phyloP scores from a whole-genome alignment of 2,888 invertebrate genomes.

The Epiblema foenella region DNA sequence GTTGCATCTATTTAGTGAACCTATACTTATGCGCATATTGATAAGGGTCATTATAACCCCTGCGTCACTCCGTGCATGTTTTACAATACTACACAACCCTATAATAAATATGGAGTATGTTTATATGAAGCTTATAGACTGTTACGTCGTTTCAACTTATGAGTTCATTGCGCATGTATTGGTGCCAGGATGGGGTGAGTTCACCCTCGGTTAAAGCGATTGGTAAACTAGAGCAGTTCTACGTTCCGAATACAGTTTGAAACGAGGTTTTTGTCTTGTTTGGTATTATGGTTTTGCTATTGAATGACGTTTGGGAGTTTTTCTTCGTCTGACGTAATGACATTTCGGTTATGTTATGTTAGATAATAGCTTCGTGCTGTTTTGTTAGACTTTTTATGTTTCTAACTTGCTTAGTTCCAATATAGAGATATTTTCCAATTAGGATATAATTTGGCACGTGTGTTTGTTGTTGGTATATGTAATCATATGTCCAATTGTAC shows the following conservation, averaged over 20 bases:
- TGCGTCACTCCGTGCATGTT: conserved; percentile 34
- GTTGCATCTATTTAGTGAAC: conserved; percentile 16
- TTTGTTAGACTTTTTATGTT: conserved; percentile 4
- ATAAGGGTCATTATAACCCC: conserved; percentile 29
- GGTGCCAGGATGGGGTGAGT: conserved; percentile 56
- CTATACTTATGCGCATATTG: conserved; percentile 25
- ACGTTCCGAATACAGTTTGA: conserved; percentile 49
- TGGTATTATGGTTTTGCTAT: conserved; percentile 13
- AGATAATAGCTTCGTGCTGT: conserved; percentile 11
- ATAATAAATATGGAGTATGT: conserved; percentile 5
- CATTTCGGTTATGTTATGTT: conserved; percentile 16
- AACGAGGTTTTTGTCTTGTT: conserved; percentile 25
- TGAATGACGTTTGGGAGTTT: conserved; percentile 3
- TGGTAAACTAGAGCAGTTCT: conserved; percentile 72
- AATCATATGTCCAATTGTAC: too few species aligned
- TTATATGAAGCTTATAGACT: not conserved
- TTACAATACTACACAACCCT: conserved; percentile 23
- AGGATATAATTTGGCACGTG: too few species aligned
- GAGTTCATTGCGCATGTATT: conserved; percentile 59
- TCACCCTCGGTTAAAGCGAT: conserved; percentile 65
- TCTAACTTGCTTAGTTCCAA: not conserved
- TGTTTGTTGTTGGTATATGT: too few species aligned
- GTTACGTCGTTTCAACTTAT: conserved; percentile 1
- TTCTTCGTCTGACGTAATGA: conserved; percentile 18
- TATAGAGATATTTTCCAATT: too few species aligned